These are phyloP conservation scores for Bujurquina vittata DNA, from an alignment of 2,113 vertebrate genomes.

Conservation along the genomic window DNA sequence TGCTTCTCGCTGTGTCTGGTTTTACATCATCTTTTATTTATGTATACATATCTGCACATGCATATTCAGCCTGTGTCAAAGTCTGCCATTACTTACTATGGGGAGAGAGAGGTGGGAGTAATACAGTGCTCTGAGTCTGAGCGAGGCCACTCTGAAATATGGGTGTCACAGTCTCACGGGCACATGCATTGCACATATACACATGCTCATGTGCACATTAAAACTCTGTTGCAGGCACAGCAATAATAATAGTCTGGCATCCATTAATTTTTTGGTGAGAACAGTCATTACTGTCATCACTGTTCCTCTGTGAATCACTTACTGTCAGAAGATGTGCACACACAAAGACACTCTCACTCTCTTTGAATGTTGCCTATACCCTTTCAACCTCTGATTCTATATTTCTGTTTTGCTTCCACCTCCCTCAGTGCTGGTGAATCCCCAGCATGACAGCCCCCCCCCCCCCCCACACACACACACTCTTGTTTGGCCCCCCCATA, in stretches of 20 bases:
- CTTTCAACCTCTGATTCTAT: conserved; percentile 42
- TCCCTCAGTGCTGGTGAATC: conserved; percentile 33
- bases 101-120: neutral
- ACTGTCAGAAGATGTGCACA: conserved; percentile 33
- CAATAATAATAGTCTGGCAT: conserved; percentile 49
- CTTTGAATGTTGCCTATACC: conserved; percentile 25
- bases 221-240: conserved; percentile 28
- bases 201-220: neutral
- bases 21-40: conserved; percentile 64
- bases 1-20: conserved; percentile 8
- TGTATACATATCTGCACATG: conserved; percentile 31
- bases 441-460: conserved; percentile 46
- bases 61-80: conserved; percentile 22
- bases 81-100: neutral
- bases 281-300: conserved; percentile 63
- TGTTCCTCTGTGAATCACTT: conserved; percentile 52
- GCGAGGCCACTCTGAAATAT: conserved; percentile 7
- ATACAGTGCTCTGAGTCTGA: neutral
- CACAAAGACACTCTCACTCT: conserved; percentile 17
- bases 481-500: conserved; percentile 37
- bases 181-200: neutral
- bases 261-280: conserved; percentile 43
- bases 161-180: neutral
- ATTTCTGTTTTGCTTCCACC: conserved; percentile 39
- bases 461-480: no score